phyloP scores from a whole-genome alignment of 2,797 vertebrate species.

The Molossus molossus region DNA sequence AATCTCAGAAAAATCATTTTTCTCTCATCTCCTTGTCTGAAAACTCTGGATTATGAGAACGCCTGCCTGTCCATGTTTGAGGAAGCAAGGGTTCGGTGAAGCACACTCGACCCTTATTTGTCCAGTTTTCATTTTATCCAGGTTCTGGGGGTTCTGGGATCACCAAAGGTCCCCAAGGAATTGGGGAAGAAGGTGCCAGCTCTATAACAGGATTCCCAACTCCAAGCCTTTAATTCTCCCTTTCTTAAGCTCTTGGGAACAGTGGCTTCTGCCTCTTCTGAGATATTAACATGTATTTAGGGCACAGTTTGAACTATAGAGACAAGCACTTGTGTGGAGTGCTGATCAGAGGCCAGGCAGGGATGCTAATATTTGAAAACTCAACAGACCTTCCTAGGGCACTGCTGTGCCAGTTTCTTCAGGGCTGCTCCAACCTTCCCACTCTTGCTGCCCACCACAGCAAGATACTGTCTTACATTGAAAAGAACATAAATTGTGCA shows the following conservation, averaged over 20 bases:
- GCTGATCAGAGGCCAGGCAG: background rate
- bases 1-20: background rate
- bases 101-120: background rate
- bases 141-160: background rate
- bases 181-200: background rate
- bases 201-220: background rate
- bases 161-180: background rate
- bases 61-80: background rate
- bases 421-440: background rate
- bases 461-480: background rate
- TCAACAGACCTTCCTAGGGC: background rate
- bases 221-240: background rate
- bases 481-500: background rate
- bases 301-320: constrained; percentile 3
- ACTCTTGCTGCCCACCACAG: background rate
- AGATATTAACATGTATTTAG: background rate
- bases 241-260: background rate
- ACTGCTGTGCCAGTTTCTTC: background rate
- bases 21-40: background rate
- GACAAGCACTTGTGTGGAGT: background rate
- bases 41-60: background rate
- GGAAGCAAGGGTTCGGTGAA: background rate
- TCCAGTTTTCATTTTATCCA: background rate
- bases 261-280: background rate
- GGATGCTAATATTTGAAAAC: background rate